phyloP scores from a whole-genome alignment of 2,797 vertebrate species.

The Tamandua tetradactyla region DNA sequence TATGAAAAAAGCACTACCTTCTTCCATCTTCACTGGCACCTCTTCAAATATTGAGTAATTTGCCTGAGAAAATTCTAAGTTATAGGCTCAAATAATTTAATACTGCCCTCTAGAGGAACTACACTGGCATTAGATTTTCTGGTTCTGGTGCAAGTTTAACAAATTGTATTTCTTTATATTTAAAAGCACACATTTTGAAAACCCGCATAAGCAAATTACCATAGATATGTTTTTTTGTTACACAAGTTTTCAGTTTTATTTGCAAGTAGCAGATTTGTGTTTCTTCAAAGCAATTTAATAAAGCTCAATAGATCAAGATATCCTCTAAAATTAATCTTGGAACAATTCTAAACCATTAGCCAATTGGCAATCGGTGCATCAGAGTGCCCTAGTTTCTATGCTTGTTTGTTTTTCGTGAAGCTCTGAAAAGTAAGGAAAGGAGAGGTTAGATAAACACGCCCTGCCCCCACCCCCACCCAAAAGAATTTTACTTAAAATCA shows the following conservation, averaged over 20 bases:
- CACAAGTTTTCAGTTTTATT: background rate
- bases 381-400: background rate
- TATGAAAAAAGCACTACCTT: slow-evolving; percentile 8
- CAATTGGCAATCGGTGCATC: background rate
- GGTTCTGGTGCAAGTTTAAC: slow-evolving; percentile 51
- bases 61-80: slow-evolving; percentile 66
- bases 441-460: background rate
- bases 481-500: background rate
- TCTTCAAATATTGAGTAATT: slow-evolving; percentile 42
- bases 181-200: slow-evolving; percentile 44
- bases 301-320: background rate
- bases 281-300: background rate
- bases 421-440: background rate
- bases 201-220: background rate
- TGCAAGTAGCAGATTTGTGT: background rate
- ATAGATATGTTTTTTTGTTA: background rate
- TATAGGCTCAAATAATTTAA: slow-evolving; percentile 81
- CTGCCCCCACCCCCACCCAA: background rate
- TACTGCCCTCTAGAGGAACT: slow-evolving; percentile 82
- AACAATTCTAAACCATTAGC: background rate
- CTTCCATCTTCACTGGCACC: background rate
- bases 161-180: slow-evolving; percentile 19
- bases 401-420: slow-evolving; percentile 29
- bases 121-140: slow-evolving; percentile 52
- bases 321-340: slow-evolving; percentile 34